Percentiles rank a stretch among this genome's conserved stretches.
Evolutionary conservation across 2,888 invertebrate genomes (phyloP).

Genomic region (Cyaniris semiargus): DNA sequence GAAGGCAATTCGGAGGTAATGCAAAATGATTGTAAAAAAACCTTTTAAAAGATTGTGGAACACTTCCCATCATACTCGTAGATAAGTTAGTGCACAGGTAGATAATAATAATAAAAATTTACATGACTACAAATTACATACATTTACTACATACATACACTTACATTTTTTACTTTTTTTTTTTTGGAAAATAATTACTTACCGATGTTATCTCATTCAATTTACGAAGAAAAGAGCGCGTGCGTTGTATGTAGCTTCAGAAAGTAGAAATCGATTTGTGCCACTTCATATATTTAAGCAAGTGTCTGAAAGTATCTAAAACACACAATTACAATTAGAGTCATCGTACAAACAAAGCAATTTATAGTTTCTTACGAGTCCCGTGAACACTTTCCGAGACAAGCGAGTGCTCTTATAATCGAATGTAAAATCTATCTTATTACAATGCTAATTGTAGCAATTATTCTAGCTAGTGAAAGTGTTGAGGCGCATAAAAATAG

Average conservation of each 20-base stretch:
- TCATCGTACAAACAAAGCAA: not conserved
- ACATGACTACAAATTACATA: not conserved
- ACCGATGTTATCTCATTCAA: not conserved
- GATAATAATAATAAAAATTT: no score
- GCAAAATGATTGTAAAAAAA: no score
- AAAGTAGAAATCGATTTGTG: no score
- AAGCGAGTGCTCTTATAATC: constrained; percentile 1
- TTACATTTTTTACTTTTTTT: no score
- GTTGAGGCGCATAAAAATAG: not conserved
- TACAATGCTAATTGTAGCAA: constrained; percentile 21
- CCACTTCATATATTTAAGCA: not conserved
- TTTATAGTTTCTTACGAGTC: not conserved
- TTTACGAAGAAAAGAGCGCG: no score
- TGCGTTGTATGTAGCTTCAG: no score
- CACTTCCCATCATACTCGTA: not conserved
- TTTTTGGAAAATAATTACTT: not conserved
- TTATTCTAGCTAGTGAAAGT: constrained; percentile 23
- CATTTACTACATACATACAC: no score
- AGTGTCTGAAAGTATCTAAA: not conserved
- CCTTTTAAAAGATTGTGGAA: no score
- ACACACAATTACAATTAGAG: not conserved
- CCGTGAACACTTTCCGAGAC: not conserved
- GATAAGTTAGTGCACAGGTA: no score
- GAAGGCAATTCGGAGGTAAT: no score
- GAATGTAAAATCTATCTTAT: constrained; percentile 21